Conservation (phyloP, 2,113 vertebrate species). For the Lagopus muta region DNA sequence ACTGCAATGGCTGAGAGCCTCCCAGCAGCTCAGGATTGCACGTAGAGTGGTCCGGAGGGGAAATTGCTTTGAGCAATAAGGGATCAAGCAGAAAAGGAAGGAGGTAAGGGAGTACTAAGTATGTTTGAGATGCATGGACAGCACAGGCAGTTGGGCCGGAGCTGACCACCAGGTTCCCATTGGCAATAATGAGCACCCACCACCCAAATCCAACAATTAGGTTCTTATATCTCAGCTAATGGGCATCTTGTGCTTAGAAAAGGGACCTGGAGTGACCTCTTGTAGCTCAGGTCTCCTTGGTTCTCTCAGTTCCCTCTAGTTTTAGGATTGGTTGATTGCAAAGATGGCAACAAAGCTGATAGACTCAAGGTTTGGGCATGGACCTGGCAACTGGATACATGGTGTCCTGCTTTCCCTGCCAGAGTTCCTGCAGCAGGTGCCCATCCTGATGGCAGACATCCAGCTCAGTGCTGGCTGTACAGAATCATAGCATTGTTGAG, state of each 20-base stretch:
- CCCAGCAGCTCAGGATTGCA: not conserved
- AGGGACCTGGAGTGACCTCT: not conserved
- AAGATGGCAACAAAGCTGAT: not conserved
- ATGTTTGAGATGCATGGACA: not conserved
- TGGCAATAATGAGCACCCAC: not conserved
- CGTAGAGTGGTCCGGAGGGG: not conserved
- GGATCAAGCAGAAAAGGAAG: not conserved
- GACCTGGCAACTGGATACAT: not conserved
- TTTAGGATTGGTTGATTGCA: not conserved
- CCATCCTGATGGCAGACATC: not conserved
- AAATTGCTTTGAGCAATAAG: not conserved
- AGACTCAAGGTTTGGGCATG: not conserved
- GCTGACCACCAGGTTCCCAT: rapidly evolving
- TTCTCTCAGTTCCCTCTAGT: not conserved
- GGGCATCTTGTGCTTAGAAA: not conserved
- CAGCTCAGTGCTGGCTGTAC: not conserved
- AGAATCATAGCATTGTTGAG: too few relatives aligned
- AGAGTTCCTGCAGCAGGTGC: not conserved
- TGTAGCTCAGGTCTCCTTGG: not conserved
- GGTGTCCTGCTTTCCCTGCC: not conserved
- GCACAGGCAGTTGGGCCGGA: not conserved
- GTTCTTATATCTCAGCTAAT: not conserved
- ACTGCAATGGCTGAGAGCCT: not conserved
- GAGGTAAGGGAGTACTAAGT: rapidly evolving
- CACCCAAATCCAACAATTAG: not conserved